phyloP scores from a whole-genome alignment of 2,113 vertebrate species.

The Capra hircus region DNA sequence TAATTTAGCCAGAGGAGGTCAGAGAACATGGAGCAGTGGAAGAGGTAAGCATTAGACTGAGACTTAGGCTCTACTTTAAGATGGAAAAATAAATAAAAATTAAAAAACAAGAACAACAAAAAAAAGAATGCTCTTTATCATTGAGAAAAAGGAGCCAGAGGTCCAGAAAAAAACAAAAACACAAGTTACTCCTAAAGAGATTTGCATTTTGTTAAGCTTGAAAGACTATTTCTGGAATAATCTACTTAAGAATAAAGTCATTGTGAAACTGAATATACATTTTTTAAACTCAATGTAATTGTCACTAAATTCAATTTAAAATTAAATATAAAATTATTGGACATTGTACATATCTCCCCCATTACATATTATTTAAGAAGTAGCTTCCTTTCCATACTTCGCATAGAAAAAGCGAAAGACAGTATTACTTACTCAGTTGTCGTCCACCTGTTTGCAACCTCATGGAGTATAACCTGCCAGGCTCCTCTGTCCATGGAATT shows the following conservation, averaged over 20 bases:
- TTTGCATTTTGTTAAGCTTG: not conserved
- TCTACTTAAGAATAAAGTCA: not conserved
- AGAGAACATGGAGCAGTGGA: not conserved
- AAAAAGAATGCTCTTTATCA: not conserved
- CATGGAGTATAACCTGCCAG: not conserved
- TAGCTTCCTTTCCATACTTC: not conserved
- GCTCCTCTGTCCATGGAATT: not conserved
- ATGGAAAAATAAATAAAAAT: not conserved
- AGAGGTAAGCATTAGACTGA: not conserved
- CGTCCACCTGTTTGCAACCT: not conserved
- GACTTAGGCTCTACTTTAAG: not conserved
- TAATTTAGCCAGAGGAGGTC: not conserved
- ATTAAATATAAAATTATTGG: not conserved
- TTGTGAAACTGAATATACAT: conserved; percentile 8
- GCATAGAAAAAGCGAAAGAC: not conserved
- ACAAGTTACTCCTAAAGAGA: not conserved
- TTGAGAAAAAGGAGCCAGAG: not conserved
- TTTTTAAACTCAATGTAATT: not conserved
- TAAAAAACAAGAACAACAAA: not conserved
- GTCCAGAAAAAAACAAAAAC: not conserved
- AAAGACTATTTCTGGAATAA: not conserved
- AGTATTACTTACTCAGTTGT: not conserved
- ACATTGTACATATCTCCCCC: not conserved
- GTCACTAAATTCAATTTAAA: not conserved
- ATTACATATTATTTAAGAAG: not conserved